Percentiles rank a stretch among this genome's conserved stretches.
These are phyloP conservation scores for Channa maculata DNA, from an alignment of 2,113 vertebrate species.

Conservation along the genomic window DNA sequence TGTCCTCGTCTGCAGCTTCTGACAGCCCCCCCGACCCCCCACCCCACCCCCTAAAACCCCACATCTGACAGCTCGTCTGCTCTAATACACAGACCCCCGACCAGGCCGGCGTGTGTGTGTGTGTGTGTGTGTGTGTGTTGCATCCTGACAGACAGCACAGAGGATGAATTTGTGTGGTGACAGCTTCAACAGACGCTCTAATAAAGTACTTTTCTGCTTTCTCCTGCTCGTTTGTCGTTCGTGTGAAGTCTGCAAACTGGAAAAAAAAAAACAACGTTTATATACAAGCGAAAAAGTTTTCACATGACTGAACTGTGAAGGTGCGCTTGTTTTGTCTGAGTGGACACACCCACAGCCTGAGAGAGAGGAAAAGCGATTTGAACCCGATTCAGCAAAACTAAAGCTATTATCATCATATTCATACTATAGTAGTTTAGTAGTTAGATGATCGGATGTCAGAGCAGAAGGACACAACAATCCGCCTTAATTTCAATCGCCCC, in stretches of 20 bases:
- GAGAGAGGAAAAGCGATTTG: background rate
- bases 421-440: no score
- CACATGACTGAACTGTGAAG: conserved; percentile 53
- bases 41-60: conserved; percentile 22
- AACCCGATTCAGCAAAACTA: no score
- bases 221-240: conserved; percentile 45
- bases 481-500: no score
- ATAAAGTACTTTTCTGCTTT: conserved; percentile 74
- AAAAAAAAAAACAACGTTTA: conserved; percentile 17
- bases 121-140: conserved; percentile 25
- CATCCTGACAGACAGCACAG: conserved; percentile 52
- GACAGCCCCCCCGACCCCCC: conserved; percentile 43
- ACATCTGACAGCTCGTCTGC: conserved; percentile 57
- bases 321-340: conserved; percentile 34
- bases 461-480: no score
- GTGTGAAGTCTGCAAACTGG: conserved; percentile 22
- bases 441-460: no score
- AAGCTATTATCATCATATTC: no score
- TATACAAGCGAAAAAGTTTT: conserved; percentile 23
- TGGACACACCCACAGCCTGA: background rate
- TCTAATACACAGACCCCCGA: conserved; percentile 45
- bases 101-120: conserved; percentile 6
- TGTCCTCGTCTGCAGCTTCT: conserved; percentile 62
- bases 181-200: conserved; percentile 71
- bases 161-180: conserved; percentile 71